A percentile compares a stretch with the other conserved stretches of the same genome.
Evolutionary conservation across 64 coral and sea anemone genomes (phyloP).

Genomic region (Dendronephthya gigantea): DNA sequence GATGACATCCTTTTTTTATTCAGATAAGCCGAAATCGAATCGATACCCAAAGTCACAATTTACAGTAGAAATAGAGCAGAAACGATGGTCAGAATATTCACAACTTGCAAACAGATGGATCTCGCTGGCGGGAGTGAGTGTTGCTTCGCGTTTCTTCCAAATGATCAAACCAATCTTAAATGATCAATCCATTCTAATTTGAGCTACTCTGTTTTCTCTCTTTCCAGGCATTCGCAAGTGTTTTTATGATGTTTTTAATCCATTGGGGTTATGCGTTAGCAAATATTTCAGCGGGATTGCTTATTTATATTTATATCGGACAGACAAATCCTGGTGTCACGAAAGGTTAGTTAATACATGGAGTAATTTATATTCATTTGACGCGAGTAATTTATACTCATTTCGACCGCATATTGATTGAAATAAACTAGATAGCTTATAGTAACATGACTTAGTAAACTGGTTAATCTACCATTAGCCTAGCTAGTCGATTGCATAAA

Average conservation of each 20-base stretch:
- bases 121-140: constrained; percentile 87
- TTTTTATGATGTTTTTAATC: constrained; percentile 99
- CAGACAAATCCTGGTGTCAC: constrained; percentile 86
- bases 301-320: constrained; percentile 96
- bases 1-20: background rate
- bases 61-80: constrained; percentile 73
- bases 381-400: too few species aligned
- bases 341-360: constrained; percentile 43
- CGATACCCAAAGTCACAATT: constrained; percentile 32
- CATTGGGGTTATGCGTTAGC: constrained; percentile 95
- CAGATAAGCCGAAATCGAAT: background rate
- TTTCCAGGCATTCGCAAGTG: constrained; percentile 69
- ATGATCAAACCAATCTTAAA: background rate
- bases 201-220: too few species aligned
- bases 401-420: too few species aligned
- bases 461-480: too few species aligned
- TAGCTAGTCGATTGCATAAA: too few species aligned
- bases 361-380: background rate
- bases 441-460: too few species aligned
- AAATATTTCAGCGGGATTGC: constrained; percentile 70
- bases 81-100: constrained; percentile 77
- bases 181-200: too few species aligned
- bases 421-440: too few species aligned
- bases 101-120: constrained; percentile 77
- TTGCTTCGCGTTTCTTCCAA: background rate